Percentiles rank a stretch among this genome's conserved stretches.
These are phyloP conservation scores for Pyrocephalus nanus DNA, from an alignment of 2,797 vertebrate genomes.

Conservation along the genomic window DNA sequence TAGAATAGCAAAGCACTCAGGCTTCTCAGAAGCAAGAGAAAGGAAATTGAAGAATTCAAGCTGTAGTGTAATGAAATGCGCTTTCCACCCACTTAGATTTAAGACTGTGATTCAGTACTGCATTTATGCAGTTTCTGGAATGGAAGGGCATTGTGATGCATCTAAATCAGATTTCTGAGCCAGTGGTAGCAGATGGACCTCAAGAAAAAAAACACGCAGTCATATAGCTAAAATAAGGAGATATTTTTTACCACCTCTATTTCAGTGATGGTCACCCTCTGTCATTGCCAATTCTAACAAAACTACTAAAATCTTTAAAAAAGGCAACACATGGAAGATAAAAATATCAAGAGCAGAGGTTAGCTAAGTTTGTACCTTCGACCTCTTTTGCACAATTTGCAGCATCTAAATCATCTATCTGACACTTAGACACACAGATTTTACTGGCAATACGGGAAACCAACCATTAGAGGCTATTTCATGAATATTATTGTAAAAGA, in stretches of 20 bases:
- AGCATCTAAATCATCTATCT: not conserved
- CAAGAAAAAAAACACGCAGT: not conserved
- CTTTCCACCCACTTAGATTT: slow-evolving; percentile 55
- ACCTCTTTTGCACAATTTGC: not conserved
- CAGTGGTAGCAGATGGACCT: slow-evolving; percentile 55
- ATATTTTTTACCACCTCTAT: not conserved
- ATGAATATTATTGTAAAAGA: not conserved
- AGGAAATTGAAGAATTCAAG: slow-evolving; percentile 37
- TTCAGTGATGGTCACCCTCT: slow-evolving; percentile 5
- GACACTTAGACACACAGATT: not conserved
- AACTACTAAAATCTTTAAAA: slow-evolving; percentile 8
- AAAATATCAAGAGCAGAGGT: slow-evolving; percentile 23
- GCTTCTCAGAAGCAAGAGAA: not conserved
- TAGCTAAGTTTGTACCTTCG: not conserved
- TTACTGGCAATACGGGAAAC: not conserved
- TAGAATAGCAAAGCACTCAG: not conserved
- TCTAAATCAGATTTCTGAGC: slow-evolving; percentile 45
- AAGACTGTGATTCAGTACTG: slow-evolving; percentile 45
- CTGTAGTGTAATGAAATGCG: slow-evolving; percentile 15
- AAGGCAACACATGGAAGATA: not conserved
- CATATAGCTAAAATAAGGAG: slow-evolving; percentile 51
- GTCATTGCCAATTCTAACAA: slow-evolving; percentile 11
- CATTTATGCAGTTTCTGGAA: slow-evolving; percentile 44
- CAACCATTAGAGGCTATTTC: not conserved
- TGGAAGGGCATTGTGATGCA: slow-evolving; percentile 8